Percentiles rank a stretch among this genome's conserved stretches.
phyloP scores from a whole-genome alignment of 1,140 invertebrate species.

The Rhopalosiphum maidis region DNA sequence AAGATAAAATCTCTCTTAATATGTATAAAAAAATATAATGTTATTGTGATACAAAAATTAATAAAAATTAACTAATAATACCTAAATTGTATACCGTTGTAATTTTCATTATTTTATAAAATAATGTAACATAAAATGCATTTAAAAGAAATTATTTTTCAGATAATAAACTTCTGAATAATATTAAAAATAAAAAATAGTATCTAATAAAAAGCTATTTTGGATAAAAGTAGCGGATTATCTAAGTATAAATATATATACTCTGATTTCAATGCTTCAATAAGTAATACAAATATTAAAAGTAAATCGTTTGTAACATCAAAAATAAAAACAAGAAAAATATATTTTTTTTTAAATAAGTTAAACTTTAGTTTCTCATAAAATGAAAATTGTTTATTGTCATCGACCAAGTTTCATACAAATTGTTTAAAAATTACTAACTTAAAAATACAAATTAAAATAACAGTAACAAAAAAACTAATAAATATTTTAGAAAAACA shows the following conservation, averaged over 20 bases:
- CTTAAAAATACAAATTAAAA: background rate
- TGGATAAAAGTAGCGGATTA: background rate
- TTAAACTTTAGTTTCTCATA: background rate
- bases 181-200: background rate
- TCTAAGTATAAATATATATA: background rate
- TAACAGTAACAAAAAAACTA: no score
- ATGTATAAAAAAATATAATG: no score
- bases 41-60: background rate
- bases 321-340: background rate
- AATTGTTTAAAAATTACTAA: background rate
- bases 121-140: background rate
- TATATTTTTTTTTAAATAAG: background rate
- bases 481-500: no score
- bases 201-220: background rate
- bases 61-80: background rate
- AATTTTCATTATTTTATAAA: background rate
- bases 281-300: background rate
- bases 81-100: background rate
- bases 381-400: background rate
- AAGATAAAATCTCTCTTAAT: no score
- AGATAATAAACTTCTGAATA: background rate
- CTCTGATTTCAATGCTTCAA: background rate
- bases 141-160: background rate
- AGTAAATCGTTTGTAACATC: background rate
- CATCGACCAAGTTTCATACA: background rate